A percentile compares a stretch with the other conserved stretches of the same genome.
These are phyloP conservation scores for Xiphophorus couchianus DNA, from an alignment of 2,113 vertebrate species.

Conservation along the genomic window DNA sequence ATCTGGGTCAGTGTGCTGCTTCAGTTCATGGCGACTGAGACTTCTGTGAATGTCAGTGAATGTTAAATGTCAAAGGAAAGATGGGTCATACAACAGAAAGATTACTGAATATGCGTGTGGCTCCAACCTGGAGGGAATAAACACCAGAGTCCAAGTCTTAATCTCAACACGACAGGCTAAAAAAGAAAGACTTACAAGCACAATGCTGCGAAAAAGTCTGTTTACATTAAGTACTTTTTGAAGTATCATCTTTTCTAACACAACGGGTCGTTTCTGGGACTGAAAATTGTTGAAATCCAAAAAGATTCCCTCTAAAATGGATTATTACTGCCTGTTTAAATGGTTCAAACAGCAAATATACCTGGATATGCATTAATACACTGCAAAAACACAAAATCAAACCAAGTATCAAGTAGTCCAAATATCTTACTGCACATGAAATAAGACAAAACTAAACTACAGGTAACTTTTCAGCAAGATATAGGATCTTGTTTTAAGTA, in stretches of 20 bases:
- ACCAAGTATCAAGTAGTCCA: too few relatives aligned
- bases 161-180: not conserved
- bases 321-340: too few relatives aligned
- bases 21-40: not conserved
- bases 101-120: not conserved
- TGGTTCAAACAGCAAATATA: too few relatives aligned
- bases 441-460: too few relatives aligned
- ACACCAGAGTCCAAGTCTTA: not conserved
- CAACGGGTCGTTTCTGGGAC: not conserved
- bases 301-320: too few relatives aligned
- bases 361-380: too few relatives aligned
- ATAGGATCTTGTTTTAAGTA: too few relatives aligned
- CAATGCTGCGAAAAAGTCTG: not conserved
- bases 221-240: not conserved
- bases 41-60: constrained; percentile 5
- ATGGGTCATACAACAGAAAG: not conserved
- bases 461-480: too few relatives aligned
- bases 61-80: not conserved
- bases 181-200: not conserved
- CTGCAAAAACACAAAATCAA: too few relatives aligned
- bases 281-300: too few relatives aligned
- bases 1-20: not conserved
- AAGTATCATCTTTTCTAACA: not conserved
- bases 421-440: too few relatives aligned
- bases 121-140: not conserved